phyloP scores from a whole-genome alignment of 2,888 invertebrate species.

The Ptilodon capucinus region DNA sequence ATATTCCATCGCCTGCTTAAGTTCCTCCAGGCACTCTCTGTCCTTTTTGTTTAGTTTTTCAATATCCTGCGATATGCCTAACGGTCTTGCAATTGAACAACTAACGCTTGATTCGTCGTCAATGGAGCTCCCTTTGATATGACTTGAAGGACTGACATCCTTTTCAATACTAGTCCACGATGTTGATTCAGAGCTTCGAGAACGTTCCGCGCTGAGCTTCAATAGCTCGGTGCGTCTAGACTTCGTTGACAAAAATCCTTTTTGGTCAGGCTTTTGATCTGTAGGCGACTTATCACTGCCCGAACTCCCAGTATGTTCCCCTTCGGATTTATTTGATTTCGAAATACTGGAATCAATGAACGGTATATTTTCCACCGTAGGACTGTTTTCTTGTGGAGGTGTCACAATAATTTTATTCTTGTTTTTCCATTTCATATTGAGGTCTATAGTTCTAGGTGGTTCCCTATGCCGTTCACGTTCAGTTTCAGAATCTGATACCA shows the following conservation, averaged over 20 bases:
- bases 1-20: slow-evolving; percentile 83
- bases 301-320: slow-evolving; percentile 71
- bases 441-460: slow-evolving; percentile 55
- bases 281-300: slow-evolving; percentile 75
- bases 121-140: slow-evolving; percentile 85
- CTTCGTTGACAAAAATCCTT: slow-evolving; percentile 70
- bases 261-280: slow-evolving; percentile 61
- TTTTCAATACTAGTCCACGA: slow-evolving; percentile 92
- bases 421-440: slow-evolving; percentile 74
- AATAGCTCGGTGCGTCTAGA: slow-evolving; percentile 80
- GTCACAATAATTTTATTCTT: slow-evolving; percentile 84
- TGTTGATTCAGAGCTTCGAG: slow-evolving; percentile 89
- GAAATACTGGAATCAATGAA: slow-evolving; percentile 72
- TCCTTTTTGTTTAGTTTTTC: slow-evolving; percentile 86
- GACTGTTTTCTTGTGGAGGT: slow-evolving; percentile 84
- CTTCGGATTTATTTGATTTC: slow-evolving; percentile 71
- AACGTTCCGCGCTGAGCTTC: slow-evolving; percentile 88
- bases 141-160: slow-evolving; percentile 84
- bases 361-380: slow-evolving; percentile 79
- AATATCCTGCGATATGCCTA: slow-evolving; percentile 90
- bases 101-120: slow-evolving; percentile 89
- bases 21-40: slow-evolving; percentile 82
- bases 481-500: slow-evolving; percentile 64
- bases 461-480: slow-evolving; percentile 63
- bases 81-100: slow-evolving; percentile 90